phyloP scores from a whole-genome alignment of 2,797 vertebrate genomes.

The Acomys russatus region DNA sequence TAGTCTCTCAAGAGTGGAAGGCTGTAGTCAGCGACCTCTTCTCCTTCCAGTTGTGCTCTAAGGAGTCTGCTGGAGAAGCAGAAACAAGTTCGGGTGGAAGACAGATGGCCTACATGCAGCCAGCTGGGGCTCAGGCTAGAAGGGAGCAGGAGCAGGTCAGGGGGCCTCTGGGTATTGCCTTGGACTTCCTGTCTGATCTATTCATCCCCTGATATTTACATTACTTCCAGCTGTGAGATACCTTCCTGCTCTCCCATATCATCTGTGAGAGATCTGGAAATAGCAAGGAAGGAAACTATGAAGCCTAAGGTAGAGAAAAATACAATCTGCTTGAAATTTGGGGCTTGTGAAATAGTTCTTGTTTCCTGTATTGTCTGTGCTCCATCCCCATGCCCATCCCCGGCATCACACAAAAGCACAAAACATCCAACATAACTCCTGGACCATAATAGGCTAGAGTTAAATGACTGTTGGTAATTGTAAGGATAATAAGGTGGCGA shows the following conservation, averaged over 20 bases:
- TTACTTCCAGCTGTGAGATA: slow-evolving; percentile 4
- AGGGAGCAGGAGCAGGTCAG: neutral
- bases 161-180: neutral
- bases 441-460: accelerated
- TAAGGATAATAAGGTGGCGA: accelerated
- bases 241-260: neutral
- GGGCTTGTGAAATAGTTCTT: neutral
- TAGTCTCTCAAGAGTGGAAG: neutral
- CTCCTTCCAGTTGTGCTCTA: neutral
- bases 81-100: neutral
- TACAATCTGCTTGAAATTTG: neutral
- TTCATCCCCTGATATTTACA: neutral
- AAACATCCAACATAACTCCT: neutral
- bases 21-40: neutral
- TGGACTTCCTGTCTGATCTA: neutral
- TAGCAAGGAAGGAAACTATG: neutral
- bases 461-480: no score
- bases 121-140: neutral
- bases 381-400: accelerated
- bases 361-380: neutral
- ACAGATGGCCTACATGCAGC: no score
- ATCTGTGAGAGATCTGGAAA: neutral
- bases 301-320: neutral
- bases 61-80: neutral
- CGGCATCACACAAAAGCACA: neutral